These are phyloP conservation scores for Junonia oenone DNA, from an alignment of 2,888 invertebrate species.

Conservation along the genomic window DNA sequence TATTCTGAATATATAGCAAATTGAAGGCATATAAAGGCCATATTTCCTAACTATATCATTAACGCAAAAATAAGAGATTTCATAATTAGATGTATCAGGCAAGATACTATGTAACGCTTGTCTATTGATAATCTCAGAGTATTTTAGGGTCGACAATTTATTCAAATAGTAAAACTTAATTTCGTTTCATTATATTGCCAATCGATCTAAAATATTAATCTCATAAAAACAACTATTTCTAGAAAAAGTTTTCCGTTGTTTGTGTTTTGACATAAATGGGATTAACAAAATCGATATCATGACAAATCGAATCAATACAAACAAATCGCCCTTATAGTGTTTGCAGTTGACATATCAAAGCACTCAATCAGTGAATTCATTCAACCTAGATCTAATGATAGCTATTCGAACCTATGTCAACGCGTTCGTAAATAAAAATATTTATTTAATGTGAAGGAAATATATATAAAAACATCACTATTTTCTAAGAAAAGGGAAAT, in stretches of 20 bases:
- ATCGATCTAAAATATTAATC: not conserved
- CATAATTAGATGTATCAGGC: no score
- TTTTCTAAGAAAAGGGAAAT: no score
- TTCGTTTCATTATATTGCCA: not conserved
- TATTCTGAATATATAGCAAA: no score
- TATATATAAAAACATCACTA: no score
- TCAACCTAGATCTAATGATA: constrained; percentile 5
- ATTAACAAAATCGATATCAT: not conserved
- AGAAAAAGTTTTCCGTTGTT: no score
- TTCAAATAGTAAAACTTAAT: not conserved
- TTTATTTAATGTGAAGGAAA: no score
- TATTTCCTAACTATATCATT: no score
- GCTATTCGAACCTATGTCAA: not conserved
- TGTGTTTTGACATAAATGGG: not conserved
- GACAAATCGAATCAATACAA: not conserved
- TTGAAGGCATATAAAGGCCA: no score
- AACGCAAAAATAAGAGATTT: no score
- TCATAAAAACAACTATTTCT: not conserved
- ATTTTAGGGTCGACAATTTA: not conserved
- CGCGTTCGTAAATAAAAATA: not conserved
- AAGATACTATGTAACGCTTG: no score
- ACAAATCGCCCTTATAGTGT: not conserved
- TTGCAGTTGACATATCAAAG: constrained; percentile 5
- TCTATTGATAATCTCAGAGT: no score
- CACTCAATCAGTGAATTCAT: constrained; percentile 12